A percentile compares a stretch with the other conserved stretches of the same genome.
Conservation (phyloP, 2,888 invertebrate species). For the Ichneumoninae sp. region DNA sequence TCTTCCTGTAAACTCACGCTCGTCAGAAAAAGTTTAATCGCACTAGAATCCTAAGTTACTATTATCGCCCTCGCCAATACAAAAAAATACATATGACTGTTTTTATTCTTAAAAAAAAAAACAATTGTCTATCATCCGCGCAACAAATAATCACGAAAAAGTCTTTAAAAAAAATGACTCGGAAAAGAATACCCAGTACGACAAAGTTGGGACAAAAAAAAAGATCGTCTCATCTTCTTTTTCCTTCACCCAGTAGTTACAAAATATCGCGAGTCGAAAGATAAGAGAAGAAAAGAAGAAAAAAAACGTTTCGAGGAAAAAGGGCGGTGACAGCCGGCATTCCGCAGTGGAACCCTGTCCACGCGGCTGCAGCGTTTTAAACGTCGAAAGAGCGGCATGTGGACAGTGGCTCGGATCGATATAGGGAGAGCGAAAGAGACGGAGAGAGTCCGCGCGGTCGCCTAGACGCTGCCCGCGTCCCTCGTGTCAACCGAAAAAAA, state of each 20-base stretch:
- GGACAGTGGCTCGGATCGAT: constrained; percentile 64
- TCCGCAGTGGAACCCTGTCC: constrained; percentile 56
- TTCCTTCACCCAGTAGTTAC: background rate
- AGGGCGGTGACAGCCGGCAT: constrained; percentile 68
- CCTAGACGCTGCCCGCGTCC: background rate
- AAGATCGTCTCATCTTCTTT: background rate
- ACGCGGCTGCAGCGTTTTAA: constrained; percentile 67
- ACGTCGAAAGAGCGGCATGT: constrained; percentile 60
- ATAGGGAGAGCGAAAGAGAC: constrained; percentile 51
- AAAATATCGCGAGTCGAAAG: background rate
- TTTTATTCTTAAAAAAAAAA: background rate
- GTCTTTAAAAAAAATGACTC: background rate
- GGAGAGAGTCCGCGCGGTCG: background rate
- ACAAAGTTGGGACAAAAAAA: background rate
- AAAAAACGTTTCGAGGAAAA: constrained; percentile 38
- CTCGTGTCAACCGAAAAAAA: constrained; percentile 14
- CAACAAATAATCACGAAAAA: background rate
- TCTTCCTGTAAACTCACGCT: no score
- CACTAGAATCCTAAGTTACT: background rate
- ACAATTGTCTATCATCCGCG: background rate
- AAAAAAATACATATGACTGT: background rate
- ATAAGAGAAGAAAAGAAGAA: background rate
- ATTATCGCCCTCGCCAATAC: background rate
- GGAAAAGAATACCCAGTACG: background rate
- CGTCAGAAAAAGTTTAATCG: no score